A percentile compares a stretch with the other conserved stretches of the same genome.
phyloP scores from a whole-genome alignment of 2,888 invertebrate genomes.

The Emesis furor region DNA sequence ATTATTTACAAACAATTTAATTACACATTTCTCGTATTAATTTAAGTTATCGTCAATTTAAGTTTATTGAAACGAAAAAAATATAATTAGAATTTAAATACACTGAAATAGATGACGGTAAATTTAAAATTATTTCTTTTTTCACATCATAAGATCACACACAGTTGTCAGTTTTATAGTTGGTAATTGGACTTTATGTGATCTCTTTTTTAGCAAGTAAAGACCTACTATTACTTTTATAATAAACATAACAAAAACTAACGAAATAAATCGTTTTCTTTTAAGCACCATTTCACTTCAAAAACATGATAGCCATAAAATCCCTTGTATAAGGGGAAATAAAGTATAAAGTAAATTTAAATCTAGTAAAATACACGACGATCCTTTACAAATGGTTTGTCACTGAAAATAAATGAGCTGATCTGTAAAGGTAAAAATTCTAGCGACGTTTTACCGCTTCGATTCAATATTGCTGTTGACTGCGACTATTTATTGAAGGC shows the following conservation, averaged over 20 bases:
- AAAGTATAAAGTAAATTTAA: conserved; percentile 19
- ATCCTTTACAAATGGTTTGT: conserved; percentile 28
- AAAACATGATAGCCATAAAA: conserved; percentile 1
- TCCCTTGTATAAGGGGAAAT: background rate
- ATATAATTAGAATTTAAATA: no score
- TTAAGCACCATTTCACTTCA: background rate
- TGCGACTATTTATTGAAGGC: conserved; percentile 51
- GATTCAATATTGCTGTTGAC: conserved; percentile 55
- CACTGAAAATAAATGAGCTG: conserved; percentile 36
- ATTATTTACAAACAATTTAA: no score
- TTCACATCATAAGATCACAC: no score
- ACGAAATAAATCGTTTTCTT: conserved; percentile 1
- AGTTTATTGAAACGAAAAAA: no score
- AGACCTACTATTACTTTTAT: no score
- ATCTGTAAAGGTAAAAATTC: conserved; percentile 40
- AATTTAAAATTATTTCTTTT: no score
- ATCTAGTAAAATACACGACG: conserved; percentile 20
- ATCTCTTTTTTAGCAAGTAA: no score
- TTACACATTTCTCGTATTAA: no score
- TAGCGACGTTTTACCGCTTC: conserved; percentile 37
- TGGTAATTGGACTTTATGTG: no score
- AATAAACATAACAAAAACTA: background rate
- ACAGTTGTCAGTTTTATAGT: no score
- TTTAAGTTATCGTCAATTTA: no score
- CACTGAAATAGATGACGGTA: no score